Evolutionary conservation across 2,888 invertebrate genomes (phyloP), one percentile per base, ranked within the genome.

Genomic region (Caprella mutica): DNA sequence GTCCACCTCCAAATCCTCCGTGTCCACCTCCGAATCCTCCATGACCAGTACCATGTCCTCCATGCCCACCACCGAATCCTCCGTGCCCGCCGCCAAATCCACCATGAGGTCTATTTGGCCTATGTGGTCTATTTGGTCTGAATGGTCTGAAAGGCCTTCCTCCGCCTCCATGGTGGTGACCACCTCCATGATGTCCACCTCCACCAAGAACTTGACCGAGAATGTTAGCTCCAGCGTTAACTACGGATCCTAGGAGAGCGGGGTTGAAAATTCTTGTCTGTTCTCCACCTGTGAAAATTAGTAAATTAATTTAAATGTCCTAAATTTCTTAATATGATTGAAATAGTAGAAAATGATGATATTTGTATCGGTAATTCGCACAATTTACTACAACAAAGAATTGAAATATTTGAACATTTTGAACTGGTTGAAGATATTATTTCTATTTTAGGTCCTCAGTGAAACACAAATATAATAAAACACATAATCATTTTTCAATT

Each of bases 11-110:
- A 24, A 39, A 24, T 8, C 39, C 39, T 12, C 40, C 52, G 35
- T 39, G 39, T 8, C 52, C 27, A 12, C 39, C 39, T 12, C 40
- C 52, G 35, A 52, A 52, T 8, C 52, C 27, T 26, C 52, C 52
- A 19, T 38, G 40, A 38, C 38, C 39, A n/a, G n/a, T 6, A 17
- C 33, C 26, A 8, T 35, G 23, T 12, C 24, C 38, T 17, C 23
- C 19, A 14, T 5, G 43, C 23, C 43, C 23, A 17, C 43, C 23
- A 14, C 33, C 33, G 33, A 33, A 9, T 9, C 33, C 33, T 9
- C 8, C 33, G 14, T 33, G 33, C 9, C 33, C 33, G 8, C 33
- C 33, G 14, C 9, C 33, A 14, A 33, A 33, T 33, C 14, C 9
- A 33, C 33, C 33, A 14, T 33, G 33, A 33, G 8, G 33, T 8